phyloP scores from a whole-genome alignment of 2,113 vertebrate species.

The Phasianus colchicus region DNA sequence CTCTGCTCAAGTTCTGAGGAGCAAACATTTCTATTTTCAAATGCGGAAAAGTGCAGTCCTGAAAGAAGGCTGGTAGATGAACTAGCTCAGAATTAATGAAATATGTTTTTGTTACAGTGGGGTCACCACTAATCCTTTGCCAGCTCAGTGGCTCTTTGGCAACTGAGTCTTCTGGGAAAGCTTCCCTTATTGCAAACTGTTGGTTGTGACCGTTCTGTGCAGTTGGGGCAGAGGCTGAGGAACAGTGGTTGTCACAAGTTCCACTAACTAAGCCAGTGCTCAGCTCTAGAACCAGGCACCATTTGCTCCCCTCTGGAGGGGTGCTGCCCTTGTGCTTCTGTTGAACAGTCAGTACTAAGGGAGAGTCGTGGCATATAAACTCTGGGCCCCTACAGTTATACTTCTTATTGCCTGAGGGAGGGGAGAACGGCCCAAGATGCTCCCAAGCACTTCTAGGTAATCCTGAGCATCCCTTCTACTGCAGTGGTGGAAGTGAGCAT shows the following conservation, averaged over 20 bases:
- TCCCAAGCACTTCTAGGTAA: too few relatives aligned
- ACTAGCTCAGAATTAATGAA: not conserved
- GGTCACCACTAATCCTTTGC: not conserved
- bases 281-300: not conserved
- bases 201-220: not conserved
- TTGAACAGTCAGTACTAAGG: accelerated
- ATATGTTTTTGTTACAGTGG: not conserved
- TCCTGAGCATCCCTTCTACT: too few relatives aligned
- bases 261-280: not conserved
- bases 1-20: not conserved
- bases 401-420: not conserved
- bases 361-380: accelerated
- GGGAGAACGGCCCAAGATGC: not conserved
- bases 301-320: not conserved
- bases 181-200: accelerated
- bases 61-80: not conserved
- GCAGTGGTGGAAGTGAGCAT: too few relatives aligned
- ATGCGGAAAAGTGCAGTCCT: not conserved
- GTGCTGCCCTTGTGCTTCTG: not conserved
- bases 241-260: too few relatives aligned
- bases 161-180: not conserved
- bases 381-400: accelerated
- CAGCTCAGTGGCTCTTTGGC: accelerated
- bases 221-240: not conserved
- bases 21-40: not conserved